Evolutionary conservation across 2,888 invertebrate species (phyloP).

Genomic region (Hermodice carunculata): DNA sequence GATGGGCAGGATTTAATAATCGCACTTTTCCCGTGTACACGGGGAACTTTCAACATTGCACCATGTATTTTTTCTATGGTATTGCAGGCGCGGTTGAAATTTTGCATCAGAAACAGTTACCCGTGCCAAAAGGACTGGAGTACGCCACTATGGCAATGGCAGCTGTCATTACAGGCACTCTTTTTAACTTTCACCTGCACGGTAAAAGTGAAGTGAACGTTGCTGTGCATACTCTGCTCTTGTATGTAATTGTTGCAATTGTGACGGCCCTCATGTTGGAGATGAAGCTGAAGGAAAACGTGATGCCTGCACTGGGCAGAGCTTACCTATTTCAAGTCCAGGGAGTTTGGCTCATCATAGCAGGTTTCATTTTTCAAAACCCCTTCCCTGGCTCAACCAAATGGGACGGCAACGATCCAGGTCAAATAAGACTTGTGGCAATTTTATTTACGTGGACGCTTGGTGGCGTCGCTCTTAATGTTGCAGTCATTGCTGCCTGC

Average conservation of each 20-base stretch:
- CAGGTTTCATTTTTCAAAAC: slow-evolving; percentile 72
- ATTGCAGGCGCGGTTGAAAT: slow-evolving; percentile 70
- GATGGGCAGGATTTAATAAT: slow-evolving; percentile 67
- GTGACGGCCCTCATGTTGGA: slow-evolving; percentile 65
- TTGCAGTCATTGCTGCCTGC: too few relatives aligned
- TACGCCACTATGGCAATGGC: slow-evolving; percentile 69
- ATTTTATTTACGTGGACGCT: slow-evolving; percentile 67
- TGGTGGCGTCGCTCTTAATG: slow-evolving; percentile 41
- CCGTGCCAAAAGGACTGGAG: too few relatives aligned
- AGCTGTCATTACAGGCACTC: slow-evolving; percentile 69
- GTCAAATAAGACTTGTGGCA: slow-evolving; percentile 70
- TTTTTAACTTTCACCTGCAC: slow-evolving; percentile 72
- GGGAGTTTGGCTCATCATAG: slow-evolving; percentile 73
- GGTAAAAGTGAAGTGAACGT: slow-evolving; percentile 67
- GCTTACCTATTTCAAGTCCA: slow-evolving; percentile 71
- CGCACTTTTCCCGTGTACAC: slow-evolving; percentile 63
- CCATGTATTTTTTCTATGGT: slow-evolving; percentile 73
- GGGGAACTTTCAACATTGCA: slow-evolving; percentile 72
- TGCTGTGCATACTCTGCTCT: slow-evolving; percentile 70
- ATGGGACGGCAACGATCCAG: slow-evolving; percentile 67
- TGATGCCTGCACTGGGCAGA: slow-evolving; percentile 67
- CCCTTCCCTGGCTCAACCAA: slow-evolving; percentile 57
- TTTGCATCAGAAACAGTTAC: too few relatives aligned
- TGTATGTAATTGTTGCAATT: slow-evolving; percentile 67
- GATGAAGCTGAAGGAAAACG: slow-evolving; percentile 62